Conservation (phyloP, 2,888 invertebrate genomes). For the Invenusta paracnida region DNA sequence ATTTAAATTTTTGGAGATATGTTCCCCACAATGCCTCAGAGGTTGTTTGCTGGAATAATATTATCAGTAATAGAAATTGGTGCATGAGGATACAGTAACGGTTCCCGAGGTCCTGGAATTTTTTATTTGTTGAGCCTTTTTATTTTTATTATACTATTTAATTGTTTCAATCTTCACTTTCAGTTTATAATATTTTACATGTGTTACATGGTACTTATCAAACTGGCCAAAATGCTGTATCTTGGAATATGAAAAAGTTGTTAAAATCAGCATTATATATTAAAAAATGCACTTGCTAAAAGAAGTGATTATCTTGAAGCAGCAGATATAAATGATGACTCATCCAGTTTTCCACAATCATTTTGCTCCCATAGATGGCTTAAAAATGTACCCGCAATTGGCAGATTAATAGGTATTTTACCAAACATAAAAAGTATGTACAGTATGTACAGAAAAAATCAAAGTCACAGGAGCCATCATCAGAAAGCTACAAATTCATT, state of each 20-base stretch:
- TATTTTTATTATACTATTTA: too few species aligned
- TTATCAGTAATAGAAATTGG: too few species aligned
- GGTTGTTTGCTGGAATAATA: too few species aligned
- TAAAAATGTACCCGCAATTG: background rate
- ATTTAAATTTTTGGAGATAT: too few species aligned
- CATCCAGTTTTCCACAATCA: slow-evolving; percentile 7
- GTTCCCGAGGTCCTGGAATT: too few species aligned
- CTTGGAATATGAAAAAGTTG: slow-evolving; percentile 19
- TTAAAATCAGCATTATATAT: background rate
- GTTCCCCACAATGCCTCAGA: too few species aligned
- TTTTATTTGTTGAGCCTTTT: too few species aligned
- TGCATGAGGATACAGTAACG: too few species aligned
- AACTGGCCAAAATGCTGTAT: background rate
- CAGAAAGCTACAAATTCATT: slow-evolving; percentile 15
- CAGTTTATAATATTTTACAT: too few species aligned
- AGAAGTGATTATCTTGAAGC: background rate
- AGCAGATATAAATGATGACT: background rate
- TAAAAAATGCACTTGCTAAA: background rate
- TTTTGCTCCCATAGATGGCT: slow-evolving; percentile 10
- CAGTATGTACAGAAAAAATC: slow-evolving; percentile 5
- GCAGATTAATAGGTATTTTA: background rate
- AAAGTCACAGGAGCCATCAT: slow-evolving; percentile 7
- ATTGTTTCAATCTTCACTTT: too few species aligned
- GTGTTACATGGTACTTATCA: background rate
- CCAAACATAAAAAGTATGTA: slow-evolving; percentile 11